These are phyloP conservation scores for Drosophila kuntzei DNA, from an alignment of 2,888 invertebrate species.

Conservation along the genomic window DNA sequence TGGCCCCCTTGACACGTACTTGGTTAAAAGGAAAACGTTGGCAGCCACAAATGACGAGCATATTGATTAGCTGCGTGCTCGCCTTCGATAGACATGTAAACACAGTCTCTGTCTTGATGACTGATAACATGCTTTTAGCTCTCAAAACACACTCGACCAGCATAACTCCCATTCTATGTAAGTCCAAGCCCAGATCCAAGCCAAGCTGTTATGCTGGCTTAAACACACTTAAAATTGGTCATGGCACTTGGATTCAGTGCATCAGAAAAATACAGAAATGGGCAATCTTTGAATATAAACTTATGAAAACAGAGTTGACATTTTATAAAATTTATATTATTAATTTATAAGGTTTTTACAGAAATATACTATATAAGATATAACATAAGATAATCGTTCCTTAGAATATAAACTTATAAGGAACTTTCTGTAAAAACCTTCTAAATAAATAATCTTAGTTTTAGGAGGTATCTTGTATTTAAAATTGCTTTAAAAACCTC, in stretches of 20 bases:
- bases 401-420: no score
- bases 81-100: conserved; percentile 66
- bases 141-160: conserved; percentile 60
- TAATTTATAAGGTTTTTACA: no score
- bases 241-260: conserved; percentile 21
- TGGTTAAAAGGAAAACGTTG: conserved; percentile 79
- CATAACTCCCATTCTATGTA: conserved; percentile 26
- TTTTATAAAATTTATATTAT: background rate
- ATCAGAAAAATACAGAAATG: background rate
- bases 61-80: conserved; percentile 77
- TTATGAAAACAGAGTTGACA: background rate
- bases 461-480: no score
- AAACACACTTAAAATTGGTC: conserved; percentile 38
- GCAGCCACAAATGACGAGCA: conserved; percentile 75
- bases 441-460: no score
- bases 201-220: conserved; percentile 47
- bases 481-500: no score
- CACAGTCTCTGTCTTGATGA: conserved; percentile 64
- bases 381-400: no score
- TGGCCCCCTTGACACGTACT: conserved; percentile 77
- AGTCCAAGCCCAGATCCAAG: conserved; percentile 33
- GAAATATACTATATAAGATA: no score
- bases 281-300: background rate
- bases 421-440: no score
- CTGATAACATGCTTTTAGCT: conserved; percentile 75